These are phyloP conservation scores for Lochmaea crataegi DNA, from an alignment of 2,888 invertebrate species.

Conservation along the genomic window DNA sequence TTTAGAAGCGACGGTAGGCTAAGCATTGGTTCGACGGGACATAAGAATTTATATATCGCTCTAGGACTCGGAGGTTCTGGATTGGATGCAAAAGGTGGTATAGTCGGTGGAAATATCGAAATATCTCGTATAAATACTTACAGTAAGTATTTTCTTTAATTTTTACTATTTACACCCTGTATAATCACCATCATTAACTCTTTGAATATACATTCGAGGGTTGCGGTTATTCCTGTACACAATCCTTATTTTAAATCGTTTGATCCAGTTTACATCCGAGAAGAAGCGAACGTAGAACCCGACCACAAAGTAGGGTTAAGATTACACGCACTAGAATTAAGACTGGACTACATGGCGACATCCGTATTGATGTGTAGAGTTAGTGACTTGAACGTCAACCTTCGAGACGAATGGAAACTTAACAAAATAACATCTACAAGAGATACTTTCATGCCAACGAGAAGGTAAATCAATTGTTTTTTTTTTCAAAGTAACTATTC, in stretches of 20 bases:
- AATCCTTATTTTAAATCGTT: constrained; percentile 15
- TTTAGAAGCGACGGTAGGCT: constrained; percentile 92
- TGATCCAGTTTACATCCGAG: constrained; percentile 82
- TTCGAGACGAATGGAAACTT: constrained; percentile 91
- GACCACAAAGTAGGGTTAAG: constrained; percentile 81
- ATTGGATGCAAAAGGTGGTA: constrained; percentile 96
- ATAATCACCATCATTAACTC: too few species aligned
- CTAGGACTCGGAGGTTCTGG: constrained; percentile 90
- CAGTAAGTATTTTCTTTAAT: too few species aligned
- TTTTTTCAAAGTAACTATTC: background rate
- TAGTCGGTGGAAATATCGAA: constrained; percentile 96
- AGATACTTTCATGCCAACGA: constrained; percentile 72
- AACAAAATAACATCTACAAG: constrained; percentile 64
- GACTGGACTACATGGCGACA: constrained; percentile 99
- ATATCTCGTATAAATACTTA: constrained; percentile 89
- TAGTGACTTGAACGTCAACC: constrained; percentile 81
- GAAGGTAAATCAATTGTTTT: constrained; percentile 64
- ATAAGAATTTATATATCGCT: constrained; percentile 91
- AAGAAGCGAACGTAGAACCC: constrained; percentile 90
- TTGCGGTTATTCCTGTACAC: too few species aligned
- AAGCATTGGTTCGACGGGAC: constrained; percentile 93
- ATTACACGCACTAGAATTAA: constrained; percentile 86
- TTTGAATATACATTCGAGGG: too few species aligned
- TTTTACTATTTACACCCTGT: too few species aligned
- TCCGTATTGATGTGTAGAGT: constrained; percentile 92